phyloP scores from a whole-genome alignment of 1,140 invertebrate species.

The Musca domestica region DNA sequence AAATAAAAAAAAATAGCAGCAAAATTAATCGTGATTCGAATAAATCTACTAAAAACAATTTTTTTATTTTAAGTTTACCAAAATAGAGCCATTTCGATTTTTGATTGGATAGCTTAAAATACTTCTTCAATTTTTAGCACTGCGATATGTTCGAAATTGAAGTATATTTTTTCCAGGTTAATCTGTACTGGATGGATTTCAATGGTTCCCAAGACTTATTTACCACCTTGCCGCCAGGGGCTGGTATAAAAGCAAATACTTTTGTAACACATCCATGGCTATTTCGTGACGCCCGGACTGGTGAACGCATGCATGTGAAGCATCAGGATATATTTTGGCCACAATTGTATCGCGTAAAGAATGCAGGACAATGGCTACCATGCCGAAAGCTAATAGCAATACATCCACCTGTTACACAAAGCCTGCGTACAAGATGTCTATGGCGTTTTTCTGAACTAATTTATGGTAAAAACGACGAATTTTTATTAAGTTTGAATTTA shows the following conservation, averaged over 20 bases:
- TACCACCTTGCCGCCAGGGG: constrained; percentile 55
- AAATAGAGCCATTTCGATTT: too few relatives aligned
- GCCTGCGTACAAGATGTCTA: constrained; percentile 25
- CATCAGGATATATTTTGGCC: constrained; percentile 50
- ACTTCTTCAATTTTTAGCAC: too few relatives aligned
- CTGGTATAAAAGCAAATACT: constrained; percentile 65
- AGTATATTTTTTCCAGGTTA: constrained; percentile 50
- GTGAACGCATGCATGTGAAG: constrained; percentile 57
- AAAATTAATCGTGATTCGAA: too few relatives aligned
- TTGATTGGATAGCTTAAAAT: too few relatives aligned
- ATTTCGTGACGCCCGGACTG: constrained; percentile 63
- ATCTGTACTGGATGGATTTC: constrained; percentile 75
- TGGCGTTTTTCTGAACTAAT: constrained; percentile 24
- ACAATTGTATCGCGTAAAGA: constrained; percentile 34
- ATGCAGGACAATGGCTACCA: constrained; percentile 34
- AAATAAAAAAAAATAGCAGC: too few relatives aligned
- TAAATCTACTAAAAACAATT: too few relatives aligned
- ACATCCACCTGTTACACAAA: constrained; percentile 40
- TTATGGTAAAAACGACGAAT: not conserved
- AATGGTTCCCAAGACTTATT: constrained; percentile 61
- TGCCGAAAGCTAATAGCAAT: constrained; percentile 40
- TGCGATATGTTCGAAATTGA: too few relatives aligned
- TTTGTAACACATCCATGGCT: constrained; percentile 74
- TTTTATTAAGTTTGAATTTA: not conserved
- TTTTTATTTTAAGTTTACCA: too few relatives aligned